A percentile compares a stretch with the other conserved stretches of the same genome.
These are phyloP conservation scores for Microctenopoma stevenorrisi DNA, from an alignment of 2,797 vertebrate species.

Conservation along the genomic window DNA sequence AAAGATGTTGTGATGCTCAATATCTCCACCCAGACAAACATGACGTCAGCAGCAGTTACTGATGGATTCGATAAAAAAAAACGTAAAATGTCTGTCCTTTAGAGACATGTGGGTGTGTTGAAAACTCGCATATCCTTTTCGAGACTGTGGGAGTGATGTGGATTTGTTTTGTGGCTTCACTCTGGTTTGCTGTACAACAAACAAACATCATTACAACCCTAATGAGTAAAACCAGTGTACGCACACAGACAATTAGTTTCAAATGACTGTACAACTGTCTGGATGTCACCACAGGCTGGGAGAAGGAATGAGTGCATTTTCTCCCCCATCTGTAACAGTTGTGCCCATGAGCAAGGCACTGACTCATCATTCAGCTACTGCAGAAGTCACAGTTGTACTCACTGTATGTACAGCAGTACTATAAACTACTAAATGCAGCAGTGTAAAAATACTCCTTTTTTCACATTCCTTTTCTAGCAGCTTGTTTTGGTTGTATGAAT, in stretches of 20 bases:
- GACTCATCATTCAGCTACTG: no score
- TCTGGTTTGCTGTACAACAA: constrained; percentile 42
- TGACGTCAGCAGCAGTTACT: constrained; percentile 5
- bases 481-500: no score
- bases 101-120: constrained; percentile 33
- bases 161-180: constrained; percentile 41
- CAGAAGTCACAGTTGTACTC: not conserved
- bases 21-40: constrained; percentile 11
- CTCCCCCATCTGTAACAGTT: not conserved
- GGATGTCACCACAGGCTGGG: not conserved
- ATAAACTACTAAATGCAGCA: no score
- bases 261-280: constrained; percentile 17
- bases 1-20: not conserved
- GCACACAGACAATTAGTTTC: constrained; percentile 3
- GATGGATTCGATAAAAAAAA: constrained; percentile 18
- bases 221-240: constrained; percentile 10
- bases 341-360: no score
- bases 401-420: not conserved
- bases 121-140: constrained; percentile 50
- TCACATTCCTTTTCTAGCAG: no score
- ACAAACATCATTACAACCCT: constrained; percentile 30
- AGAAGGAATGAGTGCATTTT: constrained; percentile 1
- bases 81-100: not conserved
- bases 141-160: constrained; percentile 27
- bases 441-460: no score